phyloP scores from a whole-genome alignment of 2,888 invertebrate species.

The Stomorhina lunata region DNA sequence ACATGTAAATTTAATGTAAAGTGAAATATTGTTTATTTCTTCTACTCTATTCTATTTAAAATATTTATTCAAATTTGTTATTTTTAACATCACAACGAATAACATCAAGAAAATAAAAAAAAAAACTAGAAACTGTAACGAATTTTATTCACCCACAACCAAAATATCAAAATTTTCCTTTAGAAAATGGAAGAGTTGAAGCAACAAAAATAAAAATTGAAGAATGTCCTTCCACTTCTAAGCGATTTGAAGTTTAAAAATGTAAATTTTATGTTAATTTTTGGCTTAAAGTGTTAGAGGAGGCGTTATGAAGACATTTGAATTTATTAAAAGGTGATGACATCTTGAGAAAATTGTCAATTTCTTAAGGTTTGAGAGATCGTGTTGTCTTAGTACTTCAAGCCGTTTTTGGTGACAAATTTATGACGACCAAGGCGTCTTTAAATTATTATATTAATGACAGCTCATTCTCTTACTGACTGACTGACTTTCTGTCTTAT shows the following conservation, averaged over 20 bases:
- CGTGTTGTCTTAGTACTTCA: no score
- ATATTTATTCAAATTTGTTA: conserved; percentile 46
- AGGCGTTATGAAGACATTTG: no score
- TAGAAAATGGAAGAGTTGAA: background rate
- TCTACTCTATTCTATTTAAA: background rate
- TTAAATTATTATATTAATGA: no score
- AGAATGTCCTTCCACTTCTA: background rate
- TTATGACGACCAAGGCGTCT: no score
- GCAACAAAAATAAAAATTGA: no score
- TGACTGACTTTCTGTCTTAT: no score
- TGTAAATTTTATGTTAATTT: conserved; percentile 40
- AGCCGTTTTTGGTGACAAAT: no score
- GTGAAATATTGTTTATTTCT: conserved; percentile 27
- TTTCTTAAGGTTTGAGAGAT: no score
- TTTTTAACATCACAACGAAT: background rate
- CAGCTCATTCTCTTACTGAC: no score
- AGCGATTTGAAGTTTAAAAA: background rate
- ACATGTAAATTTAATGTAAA: conserved; percentile 43
- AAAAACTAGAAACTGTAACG: background rate
- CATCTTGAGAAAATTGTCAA: no score
- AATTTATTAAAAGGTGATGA: no score
- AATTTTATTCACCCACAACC: conserved; percentile 15
- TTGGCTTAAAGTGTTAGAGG: no score
- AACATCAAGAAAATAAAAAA: background rate
- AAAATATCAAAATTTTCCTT: background rate